Evolutionary conservation across 2,888 invertebrate species (phyloP).

Genomic region (Ennomos erosarius): DNA sequence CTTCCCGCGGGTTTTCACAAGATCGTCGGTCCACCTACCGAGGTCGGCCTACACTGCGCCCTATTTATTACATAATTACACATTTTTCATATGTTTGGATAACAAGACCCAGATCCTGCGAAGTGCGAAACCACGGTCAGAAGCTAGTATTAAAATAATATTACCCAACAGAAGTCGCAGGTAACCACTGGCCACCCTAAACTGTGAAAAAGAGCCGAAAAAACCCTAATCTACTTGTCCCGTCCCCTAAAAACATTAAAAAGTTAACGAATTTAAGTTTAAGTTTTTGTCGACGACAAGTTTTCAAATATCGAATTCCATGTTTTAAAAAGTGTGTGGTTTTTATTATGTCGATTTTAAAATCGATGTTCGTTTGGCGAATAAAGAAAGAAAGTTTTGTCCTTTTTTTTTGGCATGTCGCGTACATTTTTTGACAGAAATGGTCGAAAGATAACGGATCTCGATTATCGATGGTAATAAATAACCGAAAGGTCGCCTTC

Average conservation of each 20-base stretch:
- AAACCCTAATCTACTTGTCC: slow-evolving; percentile 22
- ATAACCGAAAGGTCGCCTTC: slow-evolving; percentile 38
- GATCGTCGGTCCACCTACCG: no score
- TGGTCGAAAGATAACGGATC: slow-evolving; percentile 38
- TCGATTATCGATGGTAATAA: slow-evolving; percentile 38
- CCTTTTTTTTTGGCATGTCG: slow-evolving; percentile 25
- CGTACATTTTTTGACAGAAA: slow-evolving; percentile 43
- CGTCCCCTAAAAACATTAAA: slow-evolving; percentile 23
- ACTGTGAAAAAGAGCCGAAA: slow-evolving; percentile 22
- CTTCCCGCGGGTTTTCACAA: no score
- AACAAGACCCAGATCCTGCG: no score
- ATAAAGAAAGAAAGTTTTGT: not conserved
- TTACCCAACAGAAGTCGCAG: slow-evolving; percentile 26
- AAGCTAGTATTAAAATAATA: not conserved
- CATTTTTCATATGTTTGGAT: no score
- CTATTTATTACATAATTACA: no score
- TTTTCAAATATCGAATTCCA: slow-evolving; percentile 18
- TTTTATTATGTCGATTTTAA: slow-evolving; percentile 12
- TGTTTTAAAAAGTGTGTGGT: slow-evolving; percentile 11
- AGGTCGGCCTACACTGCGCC: no score
- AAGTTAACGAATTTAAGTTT: slow-evolving; percentile 35
- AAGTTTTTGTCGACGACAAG: slow-evolving; percentile 30
- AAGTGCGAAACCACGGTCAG: no score
- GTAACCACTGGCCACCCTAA: slow-evolving; percentile 36
- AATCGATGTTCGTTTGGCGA: slow-evolving; percentile 28